Evolutionary conservation across 2,113 vertebrate genomes (phyloP), one percentile per base, ranked within the genome.

Genomic region (Pitta sordida): DNA sequence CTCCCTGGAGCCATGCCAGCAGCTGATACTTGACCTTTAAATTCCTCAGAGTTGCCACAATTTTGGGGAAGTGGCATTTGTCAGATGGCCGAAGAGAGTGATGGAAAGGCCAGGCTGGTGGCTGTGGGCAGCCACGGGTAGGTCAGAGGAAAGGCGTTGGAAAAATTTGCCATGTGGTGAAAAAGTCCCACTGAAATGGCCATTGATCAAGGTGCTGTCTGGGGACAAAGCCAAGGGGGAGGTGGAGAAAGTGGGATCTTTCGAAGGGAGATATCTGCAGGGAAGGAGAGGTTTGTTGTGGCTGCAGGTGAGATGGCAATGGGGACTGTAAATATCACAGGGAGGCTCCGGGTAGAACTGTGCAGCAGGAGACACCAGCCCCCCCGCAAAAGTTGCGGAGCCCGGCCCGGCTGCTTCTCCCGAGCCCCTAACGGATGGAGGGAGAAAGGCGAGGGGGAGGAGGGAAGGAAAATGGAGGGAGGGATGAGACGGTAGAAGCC

Each of bases 21-120:
- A 97, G 96, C 96, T 97, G 95, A 97, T 88, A 93, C 80, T 95
- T 96, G 83, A 97, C 89, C 96, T 97, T 96, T 96, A 96, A 92
- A 94, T 95, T 97, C 96, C 88, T 70, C 91, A 93, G 82, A 89
- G 62, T 30, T 52, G 79, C 37, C 49, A 81, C 48, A 81, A 30
- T 86, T 95, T 92, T 96, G 82, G 44, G 91, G 94, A 95, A 92
- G 95, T 95, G 95, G 85, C 69, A 84, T 94, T 94, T 94, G 94
- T 95, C 96, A 95, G 87, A 92, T 84, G 71, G 53, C 73, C 90
- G 79, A 70, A 56, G 60, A 91, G 30, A 32, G 68, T 65, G 81
- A 89, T 21, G 41, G 59, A 51, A 87, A 87, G 70, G 63, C 63
- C 81, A 63, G 21, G 32, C 70, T 73, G 46, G 53, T 60, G 18